Evolutionary conservation across 2,888 invertebrate genomes (phyloP).

Genomic region (Crocallis elinguaria): DNA sequence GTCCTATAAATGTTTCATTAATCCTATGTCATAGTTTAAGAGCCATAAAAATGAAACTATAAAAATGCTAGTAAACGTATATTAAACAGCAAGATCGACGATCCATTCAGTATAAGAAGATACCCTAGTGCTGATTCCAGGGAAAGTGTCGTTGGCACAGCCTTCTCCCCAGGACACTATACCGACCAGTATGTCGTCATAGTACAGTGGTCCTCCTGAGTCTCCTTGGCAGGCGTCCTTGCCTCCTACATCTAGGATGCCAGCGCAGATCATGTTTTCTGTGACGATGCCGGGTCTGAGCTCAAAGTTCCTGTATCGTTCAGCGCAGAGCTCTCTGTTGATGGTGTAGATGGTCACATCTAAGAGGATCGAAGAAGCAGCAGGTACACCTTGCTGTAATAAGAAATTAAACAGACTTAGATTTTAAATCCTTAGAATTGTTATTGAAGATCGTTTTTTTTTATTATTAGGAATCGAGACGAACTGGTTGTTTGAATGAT

Average conservation of each 20-base stretch:
- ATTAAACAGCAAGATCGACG: constrained; percentile 8
- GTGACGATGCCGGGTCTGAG: constrained; percentile 29
- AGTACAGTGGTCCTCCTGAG: constrained; percentile 64
- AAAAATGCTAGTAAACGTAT: neutral
- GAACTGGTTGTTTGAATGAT: too few relatives aligned
- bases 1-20: too few relatives aligned
- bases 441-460: too few relatives aligned
- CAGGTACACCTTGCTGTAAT: constrained; percentile 47
- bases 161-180: constrained; percentile 70
- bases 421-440: too few relatives aligned
- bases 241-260: constrained; percentile 48
- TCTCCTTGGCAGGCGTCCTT: constrained; percentile 56
- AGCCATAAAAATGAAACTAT: neutral
- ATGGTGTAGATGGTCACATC: constrained; percentile 59
- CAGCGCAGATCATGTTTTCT: constrained; percentile 57
- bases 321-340: constrained; percentile 51
- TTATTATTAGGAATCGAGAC: too few relatives aligned
- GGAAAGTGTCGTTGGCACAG: constrained; percentile 65
- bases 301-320: constrained; percentile 46
- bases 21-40: neutral
- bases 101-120: constrained; percentile 49
- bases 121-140: constrained; percentile 70
- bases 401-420: too few relatives aligned
- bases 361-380: constrained; percentile 42
- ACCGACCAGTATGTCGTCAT: constrained; percentile 55